Base-by-base conservation (phyloP, 1,140 invertebrate species). In the Drosophila sproati region DNA sequence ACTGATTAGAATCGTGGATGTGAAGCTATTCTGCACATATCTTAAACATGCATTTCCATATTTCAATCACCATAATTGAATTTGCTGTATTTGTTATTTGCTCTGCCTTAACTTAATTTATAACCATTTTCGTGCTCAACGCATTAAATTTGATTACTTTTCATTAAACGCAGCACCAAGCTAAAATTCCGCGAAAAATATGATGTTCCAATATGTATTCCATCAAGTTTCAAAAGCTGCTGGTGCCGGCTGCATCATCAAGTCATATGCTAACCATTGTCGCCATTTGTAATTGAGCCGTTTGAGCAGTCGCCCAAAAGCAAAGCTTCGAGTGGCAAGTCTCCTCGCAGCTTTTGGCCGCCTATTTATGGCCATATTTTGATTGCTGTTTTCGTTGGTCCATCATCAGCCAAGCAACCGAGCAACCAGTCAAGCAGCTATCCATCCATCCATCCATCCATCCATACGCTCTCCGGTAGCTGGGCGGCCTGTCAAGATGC, bases 311-410 rank as follows among this genome's bases (percentile, higher is more conserved):
- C 47, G 57, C n/a, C 51, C 12, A 52, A 41, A 10, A 71, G 56
- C 1, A 28, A 34, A 12, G 34, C 5, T 28, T 8, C 29, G 55
- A 41, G 31, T 37, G 8, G 34, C 37, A 34, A 41, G 51, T 10
- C 47, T 60, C 55, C 10, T 70, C 56, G 35, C 50, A 50, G 52
- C 29, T 63, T 73, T 73, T 54, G 63, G 81, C 43, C 70, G 69
- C 73, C 81, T 85, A 85, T 85, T 85, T 80, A 85, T 85, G 82
- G 67, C 59, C 77, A 77, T 62, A 78, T 87, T 82, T 82, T 82
- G 82, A 87, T 86, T 87, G 66, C 82, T 78, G 61, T 50, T 71
- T 48, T 59, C 39, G 29, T 35, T 34, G 52, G 34, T 51, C 29
- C 69, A 64, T 34, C 50, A 55, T 52, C 52, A 29, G 20, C 20